A percentile compares a stretch with the other conserved stretches of the same genome.
phyloP scores from a whole-genome alignment of 2,888 invertebrate species.

The Icerya purchasi region DNA sequence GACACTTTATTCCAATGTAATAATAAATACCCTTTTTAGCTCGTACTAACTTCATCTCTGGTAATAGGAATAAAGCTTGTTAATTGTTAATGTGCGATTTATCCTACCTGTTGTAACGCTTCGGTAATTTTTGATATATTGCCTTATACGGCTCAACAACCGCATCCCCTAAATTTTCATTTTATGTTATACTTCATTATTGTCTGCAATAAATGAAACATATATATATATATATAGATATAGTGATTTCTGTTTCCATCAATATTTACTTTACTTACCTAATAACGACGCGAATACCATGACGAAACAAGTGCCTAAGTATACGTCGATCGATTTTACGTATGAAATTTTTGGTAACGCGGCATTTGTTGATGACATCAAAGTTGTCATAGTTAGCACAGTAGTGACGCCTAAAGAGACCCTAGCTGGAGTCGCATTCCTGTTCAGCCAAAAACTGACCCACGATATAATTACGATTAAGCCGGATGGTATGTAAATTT shows the following conservation, averaged over 20 bases:
- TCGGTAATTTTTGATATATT: too few species aligned
- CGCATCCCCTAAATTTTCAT: too few species aligned
- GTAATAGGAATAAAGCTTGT: too few species aligned
- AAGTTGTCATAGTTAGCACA: conserved; percentile 89
- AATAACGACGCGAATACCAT: conserved; percentile 95
- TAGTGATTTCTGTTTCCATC: too few species aligned
- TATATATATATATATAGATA: too few species aligned
- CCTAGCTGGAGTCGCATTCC: conserved; percentile 80
- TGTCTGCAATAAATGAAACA: too few species aligned
- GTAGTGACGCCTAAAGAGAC: conserved; percentile 84
- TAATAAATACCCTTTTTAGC: neutral
- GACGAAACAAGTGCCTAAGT: conserved; percentile 90
- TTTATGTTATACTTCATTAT: too few species aligned
- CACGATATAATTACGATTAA: conserved; percentile 90
- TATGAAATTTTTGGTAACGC: conserved; percentile 93
- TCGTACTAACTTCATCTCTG: too few species aligned
- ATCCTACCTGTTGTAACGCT: too few species aligned
- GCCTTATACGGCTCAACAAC: too few species aligned
- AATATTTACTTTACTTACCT: conserved; percentile 52
- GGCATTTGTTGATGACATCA: conserved; percentile 87
- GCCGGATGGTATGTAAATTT: conserved; percentile 91
- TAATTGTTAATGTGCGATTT: too few species aligned
- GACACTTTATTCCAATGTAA: neutral
- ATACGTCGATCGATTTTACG: conserved; percentile 92
- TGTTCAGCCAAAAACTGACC: conserved; percentile 90